phyloP scores from a whole-genome alignment of 2,113 vertebrate species.

The Gracilinanus agilis region DNA sequence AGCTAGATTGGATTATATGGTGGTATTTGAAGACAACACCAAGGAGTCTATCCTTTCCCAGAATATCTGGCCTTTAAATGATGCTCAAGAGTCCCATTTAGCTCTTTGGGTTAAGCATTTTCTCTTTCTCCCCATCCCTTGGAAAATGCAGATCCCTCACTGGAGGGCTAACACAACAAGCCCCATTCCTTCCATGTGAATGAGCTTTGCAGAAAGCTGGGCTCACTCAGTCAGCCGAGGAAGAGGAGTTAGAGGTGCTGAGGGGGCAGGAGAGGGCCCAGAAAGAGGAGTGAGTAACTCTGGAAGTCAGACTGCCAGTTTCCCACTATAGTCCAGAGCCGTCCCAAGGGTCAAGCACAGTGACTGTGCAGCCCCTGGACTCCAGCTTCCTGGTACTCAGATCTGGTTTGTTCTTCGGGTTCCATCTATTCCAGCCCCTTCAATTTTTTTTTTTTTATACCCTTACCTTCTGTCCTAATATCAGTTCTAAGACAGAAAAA shows the following conservation, averaged over 20 bases:
- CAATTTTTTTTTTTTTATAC: not conserved
- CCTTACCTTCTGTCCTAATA: no score
- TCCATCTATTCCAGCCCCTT: not conserved
- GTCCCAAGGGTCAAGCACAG: not conserved
- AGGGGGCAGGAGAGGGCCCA: not conserved
- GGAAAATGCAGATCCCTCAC: not conserved
- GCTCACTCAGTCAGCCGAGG: not conserved
- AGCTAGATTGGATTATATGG: not conserved
- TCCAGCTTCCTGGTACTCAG: not conserved
- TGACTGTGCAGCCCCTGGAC: not conserved
- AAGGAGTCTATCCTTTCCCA: not conserved
- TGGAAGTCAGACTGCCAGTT: not conserved
- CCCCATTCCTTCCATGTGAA: not conserved
- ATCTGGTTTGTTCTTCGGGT: not conserved
- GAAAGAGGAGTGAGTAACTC: fast-evolving
- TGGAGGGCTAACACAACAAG: not conserved
- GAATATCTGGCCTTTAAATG: not conserved
- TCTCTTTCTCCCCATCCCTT: not conserved
- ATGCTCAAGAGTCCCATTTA: not conserved
- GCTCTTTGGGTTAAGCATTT: not conserved
- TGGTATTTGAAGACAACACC: not conserved
- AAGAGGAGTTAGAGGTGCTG: not conserved
- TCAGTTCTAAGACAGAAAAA: no score
- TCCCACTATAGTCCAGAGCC: not conserved
- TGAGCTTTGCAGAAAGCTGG: not conserved